A percentile compares a stretch with the other conserved stretches of the same genome.
phyloP scores from a whole-genome alignment of 2,113 vertebrate species.

The Xyrauchen texanus region DNA sequence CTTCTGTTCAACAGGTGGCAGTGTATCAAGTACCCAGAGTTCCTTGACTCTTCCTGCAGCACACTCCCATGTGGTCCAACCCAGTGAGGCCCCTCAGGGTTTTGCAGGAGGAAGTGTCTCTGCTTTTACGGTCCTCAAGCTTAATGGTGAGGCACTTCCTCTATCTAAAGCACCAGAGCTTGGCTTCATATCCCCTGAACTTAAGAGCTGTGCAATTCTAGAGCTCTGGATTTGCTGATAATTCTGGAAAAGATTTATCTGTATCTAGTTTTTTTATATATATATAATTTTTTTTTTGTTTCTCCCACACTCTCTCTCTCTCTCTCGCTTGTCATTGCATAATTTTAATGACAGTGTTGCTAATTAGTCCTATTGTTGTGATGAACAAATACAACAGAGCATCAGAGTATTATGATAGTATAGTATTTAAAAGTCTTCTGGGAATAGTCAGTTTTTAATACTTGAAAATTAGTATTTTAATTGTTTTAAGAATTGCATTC shows the following conservation, averaged over 20 bases:
- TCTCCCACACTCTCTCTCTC: no score
- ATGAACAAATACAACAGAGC: no score
- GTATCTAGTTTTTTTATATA: neutral
- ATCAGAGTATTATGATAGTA: no score
- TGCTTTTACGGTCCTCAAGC: conserved; percentile 35
- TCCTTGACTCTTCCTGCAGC: conserved; percentile 45
- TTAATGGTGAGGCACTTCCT: conserved; percentile 70
- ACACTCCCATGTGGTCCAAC: conserved; percentile 68
- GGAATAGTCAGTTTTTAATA: no score
- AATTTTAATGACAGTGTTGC: no score
- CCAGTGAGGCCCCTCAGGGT: conserved; percentile 40
- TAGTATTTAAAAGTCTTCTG: no score
- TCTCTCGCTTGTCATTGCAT: no score
- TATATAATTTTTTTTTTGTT: no score
- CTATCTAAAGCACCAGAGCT: conserved; percentile 14
- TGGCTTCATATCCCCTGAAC: conserved; percentile 32
- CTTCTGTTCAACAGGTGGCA: conserved; percentile 72
- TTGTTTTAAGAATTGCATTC: no score
- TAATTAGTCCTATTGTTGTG: no score
- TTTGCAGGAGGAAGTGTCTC: conserved; percentile 76
- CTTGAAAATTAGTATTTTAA: no score
- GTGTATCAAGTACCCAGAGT: conserved; percentile 57
- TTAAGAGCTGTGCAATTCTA: neutral
- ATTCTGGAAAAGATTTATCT: conserved; percentile 14
- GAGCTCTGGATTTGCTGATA: conserved; percentile 30